Evolutionary conservation across 2,113 vertebrate species (phyloP), one percentile per base, ranked within the genome.

Genomic region (Scomber scombrus): DNA sequence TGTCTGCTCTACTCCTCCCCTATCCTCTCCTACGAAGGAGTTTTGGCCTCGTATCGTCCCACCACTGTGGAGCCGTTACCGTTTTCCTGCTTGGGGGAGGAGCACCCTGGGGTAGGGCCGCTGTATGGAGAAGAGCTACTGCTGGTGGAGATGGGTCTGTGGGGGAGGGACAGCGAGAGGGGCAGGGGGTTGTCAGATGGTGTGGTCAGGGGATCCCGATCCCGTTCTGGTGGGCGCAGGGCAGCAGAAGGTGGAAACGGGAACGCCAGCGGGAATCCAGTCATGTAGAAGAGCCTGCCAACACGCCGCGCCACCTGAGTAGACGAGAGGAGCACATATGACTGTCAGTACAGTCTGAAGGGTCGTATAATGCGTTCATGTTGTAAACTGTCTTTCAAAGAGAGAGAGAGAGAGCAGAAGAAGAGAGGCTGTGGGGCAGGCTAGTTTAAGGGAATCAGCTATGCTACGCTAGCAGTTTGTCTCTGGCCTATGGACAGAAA

Each of bases 201-300:
- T 0, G 94, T 95, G 8, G 95, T 95, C 0, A 86, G 71, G 0
- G 86, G 2, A 3, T 95, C 90, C 78, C 92, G 90, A 50, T 95
- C 95, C 21, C 96, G 93, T 5, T 97, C 96, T 0, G 92, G 81
- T 2, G 95, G 92, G 60, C 93, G 94, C 18, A 97, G 84, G 2
- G 81, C 88, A 0, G 90, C 94, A 0, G 97, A 95, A 10, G 97
- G 96, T n/a, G 96, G 96, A 79, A 98, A 95, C 0, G 98, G 97
- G 91, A 99, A 94, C 0, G 97, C 95, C 95, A 98, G 85, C 0
- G 98, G 98, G 83, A 99, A 96, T 23, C 97, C 97, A 3, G 97
- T 97, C 98, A 99, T 97, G 92, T 96, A 99, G 88, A 99, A 95
- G 47, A 99, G 95, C 26, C 97, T 92, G 89, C 98, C 98, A 73